Percentiles rank a stretch among this genome's conserved stretches.
Conservation (phyloP, 2,797 vertebrate species). For the Pygocentrus nattereri region DNA sequence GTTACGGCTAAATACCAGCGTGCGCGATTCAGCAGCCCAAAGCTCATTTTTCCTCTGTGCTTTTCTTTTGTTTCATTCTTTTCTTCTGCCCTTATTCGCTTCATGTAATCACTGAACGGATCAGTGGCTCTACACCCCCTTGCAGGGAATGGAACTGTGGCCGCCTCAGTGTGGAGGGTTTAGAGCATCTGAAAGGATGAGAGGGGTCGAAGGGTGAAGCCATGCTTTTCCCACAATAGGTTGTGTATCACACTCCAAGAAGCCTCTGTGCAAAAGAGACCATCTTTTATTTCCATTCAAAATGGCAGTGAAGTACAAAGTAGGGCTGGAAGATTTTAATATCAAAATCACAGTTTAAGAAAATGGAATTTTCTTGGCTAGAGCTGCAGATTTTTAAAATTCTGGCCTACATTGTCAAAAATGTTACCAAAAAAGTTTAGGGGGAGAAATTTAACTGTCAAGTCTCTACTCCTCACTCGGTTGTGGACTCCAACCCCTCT, state of each 20-base stretch:
- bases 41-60: constrained; percentile 57
- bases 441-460: no score
- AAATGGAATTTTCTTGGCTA: no score
- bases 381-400: no score
- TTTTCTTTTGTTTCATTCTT: constrained; percentile 62
- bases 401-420: no score
- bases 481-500: no score
- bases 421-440: no score
- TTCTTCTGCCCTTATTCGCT: constrained; percentile 58
- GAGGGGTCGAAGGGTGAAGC: neutral
- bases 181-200: neutral
- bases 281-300: no score
- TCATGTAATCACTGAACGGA: constrained; percentile 67
- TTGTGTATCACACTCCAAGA: neutral
- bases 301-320: no score
- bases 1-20: constrained; percentile 54
- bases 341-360: no score
- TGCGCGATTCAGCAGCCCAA: constrained; percentile 49
- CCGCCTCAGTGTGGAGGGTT: neutral
- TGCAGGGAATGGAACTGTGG: constrained; percentile 45
- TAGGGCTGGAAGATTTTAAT: no score
- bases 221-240: neutral
- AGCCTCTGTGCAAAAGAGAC: no score
- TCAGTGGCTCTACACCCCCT: constrained; percentile 62
- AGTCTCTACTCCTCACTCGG: no score